phyloP scores from a whole-genome alignment of 2,797 vertebrate species.

The Bradypodion pumilum region DNA sequence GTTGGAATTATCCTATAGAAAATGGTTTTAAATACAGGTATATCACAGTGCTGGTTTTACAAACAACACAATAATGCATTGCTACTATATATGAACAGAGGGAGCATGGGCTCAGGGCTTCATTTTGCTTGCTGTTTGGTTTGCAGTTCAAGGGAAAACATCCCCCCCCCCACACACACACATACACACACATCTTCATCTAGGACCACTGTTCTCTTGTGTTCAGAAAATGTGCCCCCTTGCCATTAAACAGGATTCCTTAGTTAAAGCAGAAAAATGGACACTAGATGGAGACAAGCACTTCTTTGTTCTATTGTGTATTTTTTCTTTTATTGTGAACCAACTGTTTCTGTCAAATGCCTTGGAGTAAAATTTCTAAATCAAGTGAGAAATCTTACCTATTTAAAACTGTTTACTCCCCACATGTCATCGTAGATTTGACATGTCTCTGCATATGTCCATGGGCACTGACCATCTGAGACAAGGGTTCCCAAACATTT shows the following conservation, averaged over 20 bases:
- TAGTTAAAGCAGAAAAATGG: background rate
- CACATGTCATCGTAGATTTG: slow-evolving; percentile 47
- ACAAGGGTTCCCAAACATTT: too few relatives aligned
- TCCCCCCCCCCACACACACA: background rate
- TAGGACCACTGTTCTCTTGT: background rate
- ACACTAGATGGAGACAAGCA: slow-evolving; percentile 73
- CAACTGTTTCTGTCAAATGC: slow-evolving; percentile 48
- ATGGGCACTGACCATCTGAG: background rate
- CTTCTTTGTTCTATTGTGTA: slow-evolving; percentile 26
- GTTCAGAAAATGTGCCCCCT: background rate
- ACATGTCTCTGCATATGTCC: slow-evolving; percentile 42
- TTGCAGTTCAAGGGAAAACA: background rate
- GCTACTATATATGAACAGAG: too few relatives aligned
- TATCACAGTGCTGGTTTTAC: background rate
- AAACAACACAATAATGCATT: background rate
- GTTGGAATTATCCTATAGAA: background rate
- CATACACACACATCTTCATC: background rate
- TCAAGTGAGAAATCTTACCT: slow-evolving; percentile 52
- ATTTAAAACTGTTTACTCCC: slow-evolving; percentile 53
- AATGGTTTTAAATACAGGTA: background rate
- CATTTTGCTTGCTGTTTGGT: too few relatives aligned
- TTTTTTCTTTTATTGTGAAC: slow-evolving; percentile 40
- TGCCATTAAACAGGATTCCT: background rate
- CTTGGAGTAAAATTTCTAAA: slow-evolving; percentile 55
- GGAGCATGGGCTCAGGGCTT: background rate